These are phyloP conservation scores for Gallinago undulata DNA, from an alignment of 2,113 vertebrate species.

Conservation along the genomic window DNA sequence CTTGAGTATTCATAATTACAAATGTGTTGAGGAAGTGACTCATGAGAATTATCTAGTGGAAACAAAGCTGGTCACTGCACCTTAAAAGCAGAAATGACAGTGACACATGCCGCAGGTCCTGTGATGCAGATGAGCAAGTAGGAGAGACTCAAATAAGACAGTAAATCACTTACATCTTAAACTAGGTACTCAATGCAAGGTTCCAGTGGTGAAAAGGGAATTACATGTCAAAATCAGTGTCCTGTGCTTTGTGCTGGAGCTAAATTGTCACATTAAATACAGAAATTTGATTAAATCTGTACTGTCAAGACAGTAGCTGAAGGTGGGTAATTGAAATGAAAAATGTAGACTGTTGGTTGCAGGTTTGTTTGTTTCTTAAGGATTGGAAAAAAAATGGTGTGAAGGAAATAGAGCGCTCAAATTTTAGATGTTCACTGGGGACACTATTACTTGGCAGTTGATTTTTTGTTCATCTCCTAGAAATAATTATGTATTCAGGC, in stretches of 20 bases:
- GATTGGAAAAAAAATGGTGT: not conserved
- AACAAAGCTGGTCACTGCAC: not conserved
- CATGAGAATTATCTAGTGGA: not conserved
- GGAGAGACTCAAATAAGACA: not conserved
- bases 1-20: not conserved
- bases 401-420: not conserved
- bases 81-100: not conserved
- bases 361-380: slow-evolving; percentile 22
- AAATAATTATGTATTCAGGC: slow-evolving; percentile 23
- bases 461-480: not conserved
- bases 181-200: not conserved
- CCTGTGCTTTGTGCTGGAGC: not conserved
- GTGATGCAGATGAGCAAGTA: not conserved
- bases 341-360: not conserved
- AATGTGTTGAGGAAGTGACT: not conserved
- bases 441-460: not conserved
- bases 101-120: not conserved
- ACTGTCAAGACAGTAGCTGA: not conserved
- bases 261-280: not conserved
- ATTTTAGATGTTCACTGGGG: not conserved
- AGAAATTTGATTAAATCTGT: slow-evolving; percentile 2
- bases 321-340: not conserved
- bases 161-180: not conserved
- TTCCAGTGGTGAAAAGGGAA: not conserved
- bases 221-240: not conserved